A percentile compares a stretch with the other conserved stretches of the same genome.
phyloP scores from a whole-genome alignment of 2,888 invertebrate genomes.

The Sericinus montela region DNA sequence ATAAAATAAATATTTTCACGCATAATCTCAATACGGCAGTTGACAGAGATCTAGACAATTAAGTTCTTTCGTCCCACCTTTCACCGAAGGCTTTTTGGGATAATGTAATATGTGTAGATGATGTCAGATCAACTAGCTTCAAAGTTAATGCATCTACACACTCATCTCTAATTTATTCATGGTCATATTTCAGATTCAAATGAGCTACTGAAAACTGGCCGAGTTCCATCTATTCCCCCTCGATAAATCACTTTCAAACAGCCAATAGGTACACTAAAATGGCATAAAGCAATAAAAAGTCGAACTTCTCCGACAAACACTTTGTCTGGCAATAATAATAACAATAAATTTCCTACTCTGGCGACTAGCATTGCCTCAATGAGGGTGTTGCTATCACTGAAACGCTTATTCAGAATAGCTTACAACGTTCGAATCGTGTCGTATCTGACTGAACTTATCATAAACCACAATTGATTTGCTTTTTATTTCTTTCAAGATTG shows the following conservation, averaged over 20 bases:
- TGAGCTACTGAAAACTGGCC: conserved; percentile 32
- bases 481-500: conserved; percentile 5
- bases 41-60: too few species aligned
- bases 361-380: conserved; percentile 28
- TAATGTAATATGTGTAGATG: too few species aligned
- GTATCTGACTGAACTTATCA: conserved; percentile 26
- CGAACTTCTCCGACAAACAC: conserved; percentile 44
- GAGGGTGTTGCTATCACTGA: conserved; percentile 30
- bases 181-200: conserved; percentile 21
- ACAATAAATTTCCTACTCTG: conserved; percentile 56
- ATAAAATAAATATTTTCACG: too few species aligned
- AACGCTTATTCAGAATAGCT: conserved; percentile 31
- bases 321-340: conserved; percentile 67
- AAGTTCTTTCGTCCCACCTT: too few species aligned
- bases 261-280: conserved; percentile 44
- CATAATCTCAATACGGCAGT: too few species aligned
- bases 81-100: too few species aligned
- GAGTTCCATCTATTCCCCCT: conserved; percentile 36
- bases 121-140: too few species aligned
- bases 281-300: conserved; percentile 54
- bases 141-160: too few species aligned
- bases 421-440: conserved; percentile 26
- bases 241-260: conserved; percentile 63
- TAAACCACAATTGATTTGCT: conserved; percentile 24
- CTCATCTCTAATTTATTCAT: not conserved